Evolutionary conservation across 1,140 invertebrate species (phyloP).

Genomic region (Archivesica marissinica): DNA sequence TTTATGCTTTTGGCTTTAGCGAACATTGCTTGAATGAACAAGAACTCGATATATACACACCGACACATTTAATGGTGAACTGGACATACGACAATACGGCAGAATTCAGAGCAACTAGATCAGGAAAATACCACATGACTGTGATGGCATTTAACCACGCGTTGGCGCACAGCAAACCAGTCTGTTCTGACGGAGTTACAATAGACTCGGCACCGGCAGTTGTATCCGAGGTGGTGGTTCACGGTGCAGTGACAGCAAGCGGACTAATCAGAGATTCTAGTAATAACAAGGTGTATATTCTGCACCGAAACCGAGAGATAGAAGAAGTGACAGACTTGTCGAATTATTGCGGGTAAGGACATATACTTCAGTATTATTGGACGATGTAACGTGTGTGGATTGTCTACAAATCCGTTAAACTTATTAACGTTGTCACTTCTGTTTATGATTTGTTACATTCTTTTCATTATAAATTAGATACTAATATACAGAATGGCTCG

Average conservation of each 20-base stretch:
- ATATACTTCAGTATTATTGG: neutral
- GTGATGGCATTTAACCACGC: constrained; percentile 32
- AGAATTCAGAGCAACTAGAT: neutral
- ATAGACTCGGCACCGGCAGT: neutral
- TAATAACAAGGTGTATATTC: constrained; percentile 22
- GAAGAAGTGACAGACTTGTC: neutral
- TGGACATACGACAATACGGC: constrained; percentile 9
- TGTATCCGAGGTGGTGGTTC: constrained; percentile 25
- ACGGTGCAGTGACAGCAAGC: constrained; percentile 40
- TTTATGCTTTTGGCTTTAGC: constrained; percentile 62
- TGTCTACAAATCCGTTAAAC: neutral
- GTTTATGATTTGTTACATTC: neutral
- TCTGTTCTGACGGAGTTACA: constrained; percentile 33
- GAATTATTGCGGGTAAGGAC: neutral
- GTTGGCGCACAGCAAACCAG: neutral
- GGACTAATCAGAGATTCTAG: constrained; percentile 52
- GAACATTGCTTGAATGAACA: constrained; percentile 39
- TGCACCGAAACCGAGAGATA: constrained; percentile 41
- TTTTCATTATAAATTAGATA: neutral
- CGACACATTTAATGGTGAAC: neutral
- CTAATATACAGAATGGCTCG: neutral
- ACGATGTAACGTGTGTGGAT: neutral
- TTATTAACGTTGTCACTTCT: neutral
- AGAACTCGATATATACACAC: constrained; percentile 30
- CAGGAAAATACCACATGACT: constrained; percentile 14